phyloP scores from a whole-genome alignment of 2,797 vertebrate species.

The Alauda arvensis region DNA sequence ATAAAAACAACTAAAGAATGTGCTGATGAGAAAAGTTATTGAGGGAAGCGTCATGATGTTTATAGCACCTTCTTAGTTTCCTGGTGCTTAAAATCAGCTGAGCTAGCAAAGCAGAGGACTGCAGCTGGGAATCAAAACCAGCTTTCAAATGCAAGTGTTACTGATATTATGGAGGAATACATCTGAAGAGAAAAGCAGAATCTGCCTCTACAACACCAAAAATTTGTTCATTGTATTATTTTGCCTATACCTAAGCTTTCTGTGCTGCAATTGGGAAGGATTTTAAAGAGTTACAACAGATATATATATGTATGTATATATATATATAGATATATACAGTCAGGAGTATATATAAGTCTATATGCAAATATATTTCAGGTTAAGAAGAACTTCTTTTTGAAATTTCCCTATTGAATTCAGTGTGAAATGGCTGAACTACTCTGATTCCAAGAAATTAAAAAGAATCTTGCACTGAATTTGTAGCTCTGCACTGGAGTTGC shows the following conservation, averaged over 20 bases:
- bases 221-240: neutral
- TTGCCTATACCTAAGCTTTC: neutral
- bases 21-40: neutral
- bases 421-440: neutral
- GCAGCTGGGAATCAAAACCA: neutral
- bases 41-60: neutral
- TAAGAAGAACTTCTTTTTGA: neutral
- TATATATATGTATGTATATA: neutral
- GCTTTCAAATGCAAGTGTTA: neutral
- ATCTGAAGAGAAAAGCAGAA: neutral
- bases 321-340: neutral
- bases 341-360: neutral
- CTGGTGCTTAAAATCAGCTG: neutral
- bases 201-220: neutral
- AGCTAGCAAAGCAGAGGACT: neutral
- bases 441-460: neutral
- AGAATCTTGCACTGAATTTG: neutral
- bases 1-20: constrained; percentile 5
- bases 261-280: neutral
- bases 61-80: neutral
- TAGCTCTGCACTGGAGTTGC: neutral
- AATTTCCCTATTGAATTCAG: neutral
- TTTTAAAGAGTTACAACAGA: neutral
- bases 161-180: neutral
- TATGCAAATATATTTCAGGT: neutral